Base-by-base conservation (phyloP, 2,113 vertebrate genomes). In the Rana temporaria region DNA sequence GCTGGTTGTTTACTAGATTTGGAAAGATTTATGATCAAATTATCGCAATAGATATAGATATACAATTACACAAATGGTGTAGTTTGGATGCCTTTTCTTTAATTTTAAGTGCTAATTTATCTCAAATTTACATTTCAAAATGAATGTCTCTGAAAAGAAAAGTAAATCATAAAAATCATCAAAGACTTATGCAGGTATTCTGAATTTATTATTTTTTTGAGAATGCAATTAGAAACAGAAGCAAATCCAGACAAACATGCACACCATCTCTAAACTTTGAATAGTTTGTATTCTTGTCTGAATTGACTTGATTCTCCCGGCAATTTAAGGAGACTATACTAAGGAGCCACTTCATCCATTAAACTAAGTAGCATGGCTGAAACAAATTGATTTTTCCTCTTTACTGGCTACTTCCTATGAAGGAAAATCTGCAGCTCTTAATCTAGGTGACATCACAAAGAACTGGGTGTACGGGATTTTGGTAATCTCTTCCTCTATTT, bases 251-350 rank as follows among this genome's bases (percentile, higher is more conserved):
- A 71, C 55, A 22, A 55, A 71, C 48, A 26, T 16, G 55, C 20
- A 71, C 55, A 53, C 68, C 22, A 71, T 48, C 68, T 71, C 55
- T 55, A 71, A 71, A 71, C 48, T 53, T 71, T 71, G 17, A 55
- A 71, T 71, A 71, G 42, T 71, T 53, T 70, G 16, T 38, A 24
- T n/a, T 17, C 68, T 71, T 22, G 26, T 15, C 52, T 30, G 48
- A 71, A 71, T 71, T 71, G 55, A 55, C 48, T 18, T 16, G 2
- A 22, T 22, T 53, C 68, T 71, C 52, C 19, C 68, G 55, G 53
- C 48, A 71, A n/a, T 71, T 55, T 71, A 71, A 55, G 48, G 48
- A 22, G 26, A 55, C 20, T 12, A 71, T 71, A 55, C 22, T 26
- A 71, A 55, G 24, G 48, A 71, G 48, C 53, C 53, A 55, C 16